Conservation (phyloP, 1,140 invertebrate genomes). For the Solenopsis invicta region DNA sequence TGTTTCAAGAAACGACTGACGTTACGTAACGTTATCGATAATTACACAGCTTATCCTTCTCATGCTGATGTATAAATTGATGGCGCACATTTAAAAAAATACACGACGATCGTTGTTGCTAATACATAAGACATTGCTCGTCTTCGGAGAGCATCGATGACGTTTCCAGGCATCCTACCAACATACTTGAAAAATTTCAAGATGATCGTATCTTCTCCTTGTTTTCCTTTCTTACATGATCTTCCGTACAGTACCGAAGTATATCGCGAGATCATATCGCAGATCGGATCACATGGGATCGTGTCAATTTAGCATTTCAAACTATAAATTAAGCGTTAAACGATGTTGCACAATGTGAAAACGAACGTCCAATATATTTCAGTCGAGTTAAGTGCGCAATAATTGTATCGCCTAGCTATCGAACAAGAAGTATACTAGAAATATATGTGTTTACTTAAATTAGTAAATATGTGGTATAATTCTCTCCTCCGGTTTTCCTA, state of each 20-base stretch:
- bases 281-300: conserved; percentile 67
- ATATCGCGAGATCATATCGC: conserved; percentile 49
- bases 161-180: conserved; percentile 20
- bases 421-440: no score
- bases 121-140: not conserved
- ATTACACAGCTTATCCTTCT: conserved; percentile 32
- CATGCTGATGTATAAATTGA: conserved; percentile 21
- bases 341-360: conserved; percentile 31
- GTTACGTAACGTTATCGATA: conserved; percentile 34
- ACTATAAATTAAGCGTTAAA: conserved; percentile 79
- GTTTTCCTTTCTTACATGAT: conserved; percentile 35
- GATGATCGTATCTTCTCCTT: conserved; percentile 20
- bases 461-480: no score
- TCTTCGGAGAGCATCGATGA: not conserved
- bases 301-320: conserved; percentile 75
- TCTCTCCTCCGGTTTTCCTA: no score
- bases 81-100: conserved; percentile 37
- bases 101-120: not conserved
- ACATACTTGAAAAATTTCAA: conserved; percentile 58
- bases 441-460: no score
- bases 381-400: conserved; percentile 4
- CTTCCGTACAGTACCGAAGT: conserved; percentile 52
- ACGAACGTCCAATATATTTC: conserved; percentile 1
- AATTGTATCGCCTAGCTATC: not conserved
- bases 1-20: conserved; percentile 1